Conservation (phyloP, 2,888 invertebrate species). For the Oscheius onirici region DNA sequence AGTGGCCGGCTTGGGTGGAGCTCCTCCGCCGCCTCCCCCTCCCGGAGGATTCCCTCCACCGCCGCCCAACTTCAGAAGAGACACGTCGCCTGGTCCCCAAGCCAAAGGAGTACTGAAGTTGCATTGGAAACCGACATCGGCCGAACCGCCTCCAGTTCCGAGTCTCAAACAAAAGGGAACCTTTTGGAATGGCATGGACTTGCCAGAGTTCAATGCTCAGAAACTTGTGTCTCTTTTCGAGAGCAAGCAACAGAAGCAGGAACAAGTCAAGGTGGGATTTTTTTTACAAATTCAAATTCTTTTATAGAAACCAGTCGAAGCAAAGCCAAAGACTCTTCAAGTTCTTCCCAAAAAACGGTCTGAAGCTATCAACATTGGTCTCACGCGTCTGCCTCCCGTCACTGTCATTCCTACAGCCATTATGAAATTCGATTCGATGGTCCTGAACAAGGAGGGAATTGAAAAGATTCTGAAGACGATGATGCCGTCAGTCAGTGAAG, state of each 20-base stretch:
- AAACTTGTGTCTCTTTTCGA: conserved; percentile 96
- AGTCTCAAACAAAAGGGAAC: conserved; percentile 68
- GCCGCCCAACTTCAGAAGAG: conserved; percentile 72
- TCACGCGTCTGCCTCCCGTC: conserved; percentile 97
- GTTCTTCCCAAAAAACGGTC: conserved; percentile 96
- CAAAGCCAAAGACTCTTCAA: conserved; percentile 84
- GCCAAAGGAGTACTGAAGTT: conserved; percentile 81
- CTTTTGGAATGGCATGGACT: conserved; percentile 89
- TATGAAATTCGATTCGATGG: conserved; percentile 94
- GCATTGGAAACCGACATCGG: conserved; percentile 88
- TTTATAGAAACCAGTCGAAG: conserved; percentile 52
- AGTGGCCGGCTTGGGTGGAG: conserved; percentile 72
- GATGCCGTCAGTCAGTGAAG: conserved; percentile 85
- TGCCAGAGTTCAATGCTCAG: conserved; percentile 85
- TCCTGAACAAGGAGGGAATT: conserved; percentile 86
- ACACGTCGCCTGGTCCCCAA: conserved; percentile 37
- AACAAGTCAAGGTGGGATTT: conserved; percentile 53
- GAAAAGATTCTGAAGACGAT: conserved; percentile 90
- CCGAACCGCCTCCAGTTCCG: conserved; percentile 65
- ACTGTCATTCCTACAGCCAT: conserved; percentile 95
- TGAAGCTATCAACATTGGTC: conserved; percentile 98
- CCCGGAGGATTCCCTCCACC: conserved; percentile 60
- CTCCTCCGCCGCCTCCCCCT: conserved; percentile 73
- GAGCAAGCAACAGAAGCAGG: conserved; percentile 84
- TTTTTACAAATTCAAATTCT: neutral